A percentile compares a stretch with the other conserved stretches of the same genome.
These are phyloP conservation scores for Selenia dentaria DNA, from an alignment of 2,888 invertebrate species.

Conservation along the genomic window DNA sequence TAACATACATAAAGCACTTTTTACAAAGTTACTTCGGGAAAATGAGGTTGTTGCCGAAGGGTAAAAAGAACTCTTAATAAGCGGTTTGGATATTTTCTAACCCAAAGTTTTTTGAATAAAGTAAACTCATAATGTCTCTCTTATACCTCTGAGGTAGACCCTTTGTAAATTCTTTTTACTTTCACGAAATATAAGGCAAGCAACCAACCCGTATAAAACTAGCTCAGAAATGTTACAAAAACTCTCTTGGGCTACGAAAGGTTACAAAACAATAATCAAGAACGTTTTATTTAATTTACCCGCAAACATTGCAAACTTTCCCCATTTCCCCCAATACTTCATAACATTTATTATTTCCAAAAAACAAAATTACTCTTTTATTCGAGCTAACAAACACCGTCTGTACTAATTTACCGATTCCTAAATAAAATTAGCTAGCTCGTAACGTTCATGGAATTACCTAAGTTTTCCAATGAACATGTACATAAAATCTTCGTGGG, in stretches of 20 bases:
- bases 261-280: constrained; percentile 7
- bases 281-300: constrained; percentile 20
- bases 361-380: constrained; percentile 8
- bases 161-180: too few relatives aligned
- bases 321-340: constrained; percentile 11
- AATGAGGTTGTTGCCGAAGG: too few relatives aligned
- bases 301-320: constrained; percentile 6
- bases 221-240: constrained; percentile 1
- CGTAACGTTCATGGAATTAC: constrained; percentile 23
- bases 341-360: constrained; percentile 6
- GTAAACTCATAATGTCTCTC: background rate
- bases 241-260: constrained; percentile 7
- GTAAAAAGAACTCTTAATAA: too few relatives aligned
- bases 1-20: too few relatives aligned
- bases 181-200: too few relatives aligned
- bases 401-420: constrained; percentile 25
- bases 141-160: too few relatives aligned
- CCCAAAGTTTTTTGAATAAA: background rate
- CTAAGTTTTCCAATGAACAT: constrained; percentile 28
- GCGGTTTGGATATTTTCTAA: too few relatives aligned
- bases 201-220: background rate
- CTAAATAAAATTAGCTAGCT: constrained; percentile 28
- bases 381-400: constrained; percentile 20
- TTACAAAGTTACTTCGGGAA: too few relatives aligned
- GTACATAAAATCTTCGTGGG: constrained; percentile 23